These are phyloP conservation scores for Parnassius glacialis DNA, from an alignment of 2,888 invertebrate genomes.

Conservation along the genomic window DNA sequence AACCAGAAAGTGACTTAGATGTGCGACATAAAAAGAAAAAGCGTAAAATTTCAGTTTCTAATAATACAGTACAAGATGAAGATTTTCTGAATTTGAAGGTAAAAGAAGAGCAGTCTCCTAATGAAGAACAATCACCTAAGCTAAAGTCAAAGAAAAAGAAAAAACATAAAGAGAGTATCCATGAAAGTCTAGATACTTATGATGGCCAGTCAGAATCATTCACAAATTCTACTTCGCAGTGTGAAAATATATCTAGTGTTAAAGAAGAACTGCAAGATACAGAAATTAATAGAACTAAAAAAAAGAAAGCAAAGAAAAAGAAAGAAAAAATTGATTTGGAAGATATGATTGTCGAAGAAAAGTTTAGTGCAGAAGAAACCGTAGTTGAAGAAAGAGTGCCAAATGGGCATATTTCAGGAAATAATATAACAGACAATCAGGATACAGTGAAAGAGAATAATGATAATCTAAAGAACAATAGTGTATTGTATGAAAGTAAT, in stretches of 20 bases:
- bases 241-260: conserved; percentile 24
- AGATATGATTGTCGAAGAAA: conserved; percentile 28
- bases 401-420: conserved; percentile 19
- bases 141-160: conserved; percentile 36
- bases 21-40: conserved; percentile 35
- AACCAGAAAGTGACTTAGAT: conserved; percentile 51
- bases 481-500: not conserved
- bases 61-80: conserved; percentile 37
- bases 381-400: conserved; percentile 27
- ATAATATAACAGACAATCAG: conserved; percentile 1
- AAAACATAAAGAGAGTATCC: conserved; percentile 28
- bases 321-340: conserved; percentile 19
- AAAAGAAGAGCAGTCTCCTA: conserved; percentile 43
- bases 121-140: conserved; percentile 30
- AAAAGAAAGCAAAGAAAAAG: conserved; percentile 29
- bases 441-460: not conserved
- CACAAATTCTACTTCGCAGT: conserved; percentile 21
- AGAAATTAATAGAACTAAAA: conserved; percentile 40
- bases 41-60: conserved; percentile 12
- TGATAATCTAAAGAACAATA: conserved; percentile 5
- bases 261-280: conserved; percentile 30
- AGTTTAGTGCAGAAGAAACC: conserved; percentile 37
- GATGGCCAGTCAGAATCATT: conserved; percentile 22
- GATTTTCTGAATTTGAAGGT: conserved; percentile 47
- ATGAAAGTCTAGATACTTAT: conserved; percentile 19